Conservation (phyloP, 2,113 vertebrate species). For the Parus major region DNA sequence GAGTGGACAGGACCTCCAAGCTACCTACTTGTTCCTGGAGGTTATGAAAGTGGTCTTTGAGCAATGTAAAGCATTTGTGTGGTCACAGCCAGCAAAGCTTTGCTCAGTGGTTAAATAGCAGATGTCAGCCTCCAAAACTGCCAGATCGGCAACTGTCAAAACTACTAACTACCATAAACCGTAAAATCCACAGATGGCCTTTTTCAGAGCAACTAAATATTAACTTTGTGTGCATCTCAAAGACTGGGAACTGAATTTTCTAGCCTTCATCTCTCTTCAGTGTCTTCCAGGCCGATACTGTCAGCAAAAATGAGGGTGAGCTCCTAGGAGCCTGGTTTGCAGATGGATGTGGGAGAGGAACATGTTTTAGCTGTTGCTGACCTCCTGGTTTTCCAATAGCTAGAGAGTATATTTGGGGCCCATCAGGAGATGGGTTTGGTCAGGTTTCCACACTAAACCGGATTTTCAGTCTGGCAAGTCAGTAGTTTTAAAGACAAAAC, state of each 20-base stretch:
- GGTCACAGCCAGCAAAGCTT: neutral
- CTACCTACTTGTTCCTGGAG: neutral
- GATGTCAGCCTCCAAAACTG: slow-evolving; percentile 21
- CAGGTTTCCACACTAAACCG: neutral
- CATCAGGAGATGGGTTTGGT: neutral
- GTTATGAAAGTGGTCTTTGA: neutral
- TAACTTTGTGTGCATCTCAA: neutral
- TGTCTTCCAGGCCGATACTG: neutral
- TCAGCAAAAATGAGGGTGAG: neutral
- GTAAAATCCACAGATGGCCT: slow-evolving; percentile 21
- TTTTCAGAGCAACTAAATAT: neutral
- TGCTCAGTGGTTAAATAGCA: slow-evolving; percentile 19
- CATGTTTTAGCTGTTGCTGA: neutral
- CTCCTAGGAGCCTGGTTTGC: rapidly evolving
- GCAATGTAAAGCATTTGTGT: neutral
- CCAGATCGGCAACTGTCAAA: slow-evolving; percentile 15
- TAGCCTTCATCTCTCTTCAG: neutral
- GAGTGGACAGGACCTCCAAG: neutral
- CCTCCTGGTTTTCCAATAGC: neutral
- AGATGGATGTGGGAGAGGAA: neutral
- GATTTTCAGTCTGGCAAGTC: neutral
- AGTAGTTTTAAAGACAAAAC: neutral
- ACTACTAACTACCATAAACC: neutral
- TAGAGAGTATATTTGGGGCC: neutral
- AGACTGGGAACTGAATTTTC: neutral